Base-by-base conservation (phyloP, 2,113 vertebrate species). In the Pimephales promelas region DNA sequence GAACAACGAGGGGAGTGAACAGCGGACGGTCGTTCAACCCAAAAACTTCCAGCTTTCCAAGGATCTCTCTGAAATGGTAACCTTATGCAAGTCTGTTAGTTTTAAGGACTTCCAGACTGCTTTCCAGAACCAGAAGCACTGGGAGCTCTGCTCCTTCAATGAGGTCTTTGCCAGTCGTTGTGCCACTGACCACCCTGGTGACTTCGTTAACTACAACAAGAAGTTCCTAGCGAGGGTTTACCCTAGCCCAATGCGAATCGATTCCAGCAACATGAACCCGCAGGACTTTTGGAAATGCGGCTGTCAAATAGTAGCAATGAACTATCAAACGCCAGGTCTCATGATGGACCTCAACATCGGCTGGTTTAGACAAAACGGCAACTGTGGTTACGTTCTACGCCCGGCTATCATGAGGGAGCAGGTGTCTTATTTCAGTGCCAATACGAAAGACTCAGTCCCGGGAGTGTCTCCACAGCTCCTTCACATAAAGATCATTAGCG, bases 261-360 rank as follows among this genome's bases (percentile, higher is more conserved):
- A 99, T 90, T 99, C 98, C 0, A 99, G 98, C 90, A 99, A 99
- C 90, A 99, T 99, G 97, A 99, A 99, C 88, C 98, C 97, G 52
- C 98, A 99, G 91, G 98, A 99, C 85, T 99, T 97, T 85, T 99
- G 98, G 98, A 99, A 99, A 83, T 99, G 97, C 43, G 98, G 98
- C 52, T 99, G 98, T 91, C 98, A 99, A 85, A 97, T 99, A 26
- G 98, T 99, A 74, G 96, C 97, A 43, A 98, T 99, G 97, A 99
- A 99, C 94, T 99, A 97, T 87, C 98, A 99, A 83, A 99, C 97
- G 0, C 97, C 98, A 0, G 98, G 97, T 8, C 91, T 99, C 87
- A 99, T 99, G 97, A 99, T 99, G 98, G 98, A 99, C 90, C 92
- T 99, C 79, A 99, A 99, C 84, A 97, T 98, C 0, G 97, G 97